Evolutionary conservation across 1,140 invertebrate genomes (phyloP).

Genomic region (Dendroctonus ponderosae): DNA sequence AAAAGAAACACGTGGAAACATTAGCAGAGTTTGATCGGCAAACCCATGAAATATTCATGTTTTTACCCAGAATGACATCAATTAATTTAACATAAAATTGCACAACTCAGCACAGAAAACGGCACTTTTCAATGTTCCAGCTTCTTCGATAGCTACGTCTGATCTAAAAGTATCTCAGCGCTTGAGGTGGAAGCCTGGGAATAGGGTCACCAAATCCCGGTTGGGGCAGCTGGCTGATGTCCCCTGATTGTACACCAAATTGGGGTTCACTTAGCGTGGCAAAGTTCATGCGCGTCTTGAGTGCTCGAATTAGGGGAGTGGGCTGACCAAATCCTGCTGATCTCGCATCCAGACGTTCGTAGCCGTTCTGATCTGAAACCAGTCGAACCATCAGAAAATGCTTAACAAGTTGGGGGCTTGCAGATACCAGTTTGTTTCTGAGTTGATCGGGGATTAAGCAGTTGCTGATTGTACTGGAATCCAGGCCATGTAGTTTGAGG

Average conservation of each 20-base stretch:
- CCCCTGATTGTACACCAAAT: slow-evolving; percentile 17
- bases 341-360: slow-evolving; percentile 39
- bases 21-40: no score
- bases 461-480: slow-evolving; percentile 21
- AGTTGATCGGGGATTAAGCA: slow-evolving; percentile 10
- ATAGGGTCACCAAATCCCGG: slow-evolving; percentile 27
- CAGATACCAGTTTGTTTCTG: slow-evolving; percentile 9
- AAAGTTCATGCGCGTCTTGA: slow-evolving; percentile 35
- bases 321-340: slow-evolving; percentile 38
- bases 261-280: slow-evolving; percentile 35
- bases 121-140: no score
- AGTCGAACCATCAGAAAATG: neutral
- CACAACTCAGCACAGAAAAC: neutral
- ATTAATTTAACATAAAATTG: neutral
- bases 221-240: slow-evolving; percentile 21
- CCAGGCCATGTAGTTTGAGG: slow-evolving; percentile 10
- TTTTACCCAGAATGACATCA: neutral
- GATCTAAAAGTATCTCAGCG: neutral
- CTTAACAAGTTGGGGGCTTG: neutral
- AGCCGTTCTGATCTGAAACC: slow-evolving; percentile 39
- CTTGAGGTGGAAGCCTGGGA: slow-evolving; percentile 22
- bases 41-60: no score
- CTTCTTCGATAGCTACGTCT: no score
- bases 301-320: slow-evolving; percentile 18
- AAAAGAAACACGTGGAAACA: no score